These are phyloP conservation scores for Aramus guarauna DNA, from an alignment of 2,113 vertebrate genomes.

Conservation along the genomic window DNA sequence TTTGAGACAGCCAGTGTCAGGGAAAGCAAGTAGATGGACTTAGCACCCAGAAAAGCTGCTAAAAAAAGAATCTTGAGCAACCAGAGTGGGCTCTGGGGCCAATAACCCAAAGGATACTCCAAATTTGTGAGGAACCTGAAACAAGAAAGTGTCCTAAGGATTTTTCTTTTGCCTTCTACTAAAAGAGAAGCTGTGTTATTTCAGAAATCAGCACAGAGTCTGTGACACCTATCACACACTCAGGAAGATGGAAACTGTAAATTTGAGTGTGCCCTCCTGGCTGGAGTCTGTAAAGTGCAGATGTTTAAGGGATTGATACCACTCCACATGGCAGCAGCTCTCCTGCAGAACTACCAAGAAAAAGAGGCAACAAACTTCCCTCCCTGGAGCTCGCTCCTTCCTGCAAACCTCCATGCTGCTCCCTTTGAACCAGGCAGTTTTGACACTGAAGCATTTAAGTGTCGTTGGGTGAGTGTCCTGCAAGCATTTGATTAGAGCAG, in stretches of 20 bases:
- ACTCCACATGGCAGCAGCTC: rapidly evolving
- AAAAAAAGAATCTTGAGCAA: not conserved
- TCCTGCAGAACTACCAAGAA: not conserved
- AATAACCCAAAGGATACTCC: not conserved
- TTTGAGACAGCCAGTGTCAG: not conserved
- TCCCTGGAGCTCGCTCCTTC: not conserved
- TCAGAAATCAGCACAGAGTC: not conserved
- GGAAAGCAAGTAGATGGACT: not conserved
- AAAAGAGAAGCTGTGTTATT: not conserved
- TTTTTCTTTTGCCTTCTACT: not conserved
- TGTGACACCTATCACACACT: not conserved
- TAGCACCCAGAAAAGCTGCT: not conserved
- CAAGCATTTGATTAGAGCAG: not conserved
- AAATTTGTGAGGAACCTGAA: not conserved
- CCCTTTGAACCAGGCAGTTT: not conserved
- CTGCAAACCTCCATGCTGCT: not conserved
- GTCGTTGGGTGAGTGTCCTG: rapidly evolving
- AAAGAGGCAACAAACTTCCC: not conserved
- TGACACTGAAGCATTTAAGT: not conserved
- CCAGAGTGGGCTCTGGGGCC: not conserved
- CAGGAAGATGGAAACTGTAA: not conserved
- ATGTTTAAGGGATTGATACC: not conserved
- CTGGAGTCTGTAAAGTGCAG: not conserved
- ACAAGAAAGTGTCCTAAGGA: not conserved
- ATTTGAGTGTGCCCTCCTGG: not conserved